Base-by-base conservation (phyloP, 2,113 vertebrate species). In the Phocoena phocoena region DNA sequence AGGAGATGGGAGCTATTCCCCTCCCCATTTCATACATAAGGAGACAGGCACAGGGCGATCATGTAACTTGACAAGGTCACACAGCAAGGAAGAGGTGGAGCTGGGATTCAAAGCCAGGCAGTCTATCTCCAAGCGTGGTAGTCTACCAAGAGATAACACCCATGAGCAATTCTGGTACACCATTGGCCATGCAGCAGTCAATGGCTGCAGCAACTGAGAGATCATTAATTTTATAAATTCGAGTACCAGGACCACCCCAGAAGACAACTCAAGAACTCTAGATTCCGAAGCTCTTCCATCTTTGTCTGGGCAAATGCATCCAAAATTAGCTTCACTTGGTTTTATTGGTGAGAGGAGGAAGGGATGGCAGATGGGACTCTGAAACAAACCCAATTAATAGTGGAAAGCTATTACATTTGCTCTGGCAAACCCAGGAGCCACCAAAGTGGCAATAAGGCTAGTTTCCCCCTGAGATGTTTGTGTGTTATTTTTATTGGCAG, bases 401-500 rank as follows among this genome's bases (percentile, higher is more conserved):
- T 44, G 77, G 60, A 90, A 76, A 92, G 50, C 44, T 36, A 21
- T 81, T 87, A 9, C 55, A 31, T 62, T 88, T 62, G 50, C 63
- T 92, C 65, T 58, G 65, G 81, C 65, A 81, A 88, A 62, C 18
- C 60, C 67, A 15, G 68, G 38, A 28, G n/a, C 70, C 81, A 33
- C 77, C 47, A 44, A 58, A 62, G 23, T 81, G 70, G 38, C 76
- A 50, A 41, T 36, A 73, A 90, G 41, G 62, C 71, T 79, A 60
- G 23, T 76, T 94, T 67, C 68, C 81, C 90, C 5, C 0, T 13
- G 25, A 86, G 68, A n/a, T 21, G 41, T 70, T 76, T 92, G 33
- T 71, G 21, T 84, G 67, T 84, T 93, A 80, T 96, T 96, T 95
- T 91, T 58, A 88, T 90, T 94, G 36, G 74, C 25, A 53, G 15